Base-by-base conservation (phyloP, 2,888 invertebrate genomes). In the Torymus auratus region DNA sequence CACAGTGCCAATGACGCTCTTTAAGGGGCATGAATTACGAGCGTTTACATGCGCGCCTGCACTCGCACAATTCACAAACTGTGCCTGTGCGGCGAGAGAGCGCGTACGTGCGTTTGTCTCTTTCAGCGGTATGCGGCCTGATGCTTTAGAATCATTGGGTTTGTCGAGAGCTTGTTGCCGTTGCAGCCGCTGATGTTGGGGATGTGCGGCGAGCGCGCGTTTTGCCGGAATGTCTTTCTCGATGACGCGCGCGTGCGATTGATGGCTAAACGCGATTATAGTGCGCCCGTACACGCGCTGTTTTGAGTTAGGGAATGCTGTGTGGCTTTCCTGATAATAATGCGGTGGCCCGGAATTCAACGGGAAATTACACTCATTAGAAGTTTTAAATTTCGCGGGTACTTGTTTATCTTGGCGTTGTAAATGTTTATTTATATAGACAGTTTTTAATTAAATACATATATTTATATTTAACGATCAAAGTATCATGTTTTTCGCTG, bases 1-100 rank as follows among this genome's bases (percentile, higher is more conserved):
- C 14, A 56, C 50, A 41, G 69, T 81, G 80, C 80, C 82, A 73
- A 83, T 83, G 82, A 83, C 82, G 82, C 82, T 80, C 80, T 83
- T 80, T 78, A 80, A 83, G 82, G 71, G 52, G 58, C 20, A 76
- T 83, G 80, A 83, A 62, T 83, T 81, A 82, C 70, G 80, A 68
- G 79, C 28, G 17, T 10, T 41, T 41, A 41, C 41, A 41, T 20
- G 14, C 52, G 70, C 53, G 62, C 55, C 2, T 52, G 12, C 55
- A 17, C 58, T 23, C 23, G 23, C 60, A 68, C 76, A 71, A 80
- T 76, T 72, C 76, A 70, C 70, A 28, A 60, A 53, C 53, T 56
- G 28, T 53, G 53, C 17, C 23, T 53, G 79, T 7, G 41, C 41
- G 7, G 41, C 5, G 7, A 41, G 41, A 41, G 20, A 20, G 20